Base-by-base conservation (phyloP, 2,888 invertebrate genomes). In the Brenthis ino region DNA sequence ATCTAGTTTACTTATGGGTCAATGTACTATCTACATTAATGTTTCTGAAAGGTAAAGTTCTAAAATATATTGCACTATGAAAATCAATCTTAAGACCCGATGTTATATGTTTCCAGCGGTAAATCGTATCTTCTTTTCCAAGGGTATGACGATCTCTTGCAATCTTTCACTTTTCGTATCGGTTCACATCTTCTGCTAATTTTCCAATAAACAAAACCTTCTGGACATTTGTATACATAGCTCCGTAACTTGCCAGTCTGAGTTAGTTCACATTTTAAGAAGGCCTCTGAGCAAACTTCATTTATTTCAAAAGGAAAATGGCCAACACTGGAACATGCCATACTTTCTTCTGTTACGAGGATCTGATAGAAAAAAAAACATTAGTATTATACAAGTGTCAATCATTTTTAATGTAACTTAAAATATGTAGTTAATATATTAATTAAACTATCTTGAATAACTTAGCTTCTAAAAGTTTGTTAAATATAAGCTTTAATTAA, bases 171-270 rank as follows among this genome's bases (percentile, higher is more conserved):
- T 79, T 94, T 94, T 57, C 91, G 87, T 0, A 91, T 88, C 56
- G 94, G 93, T 86, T 97, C 97, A 82, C 97, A 97, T 79, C 95
- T 93, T 84, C 95, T 94, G 77, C 96, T 97, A 4, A 96, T 94
- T 56, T 95, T 94, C 96, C 96, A 97, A 82, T 95, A 97, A 5
- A 95, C 93, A 77, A 95, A 96, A 56, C 95, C 95, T 77, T 94
- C 91, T 0, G 97, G 97, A 86, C 97, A 97, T 79, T 95, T 95
- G 83, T 95, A 95, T 14, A 97, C 89, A 77, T 94, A 95, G 16
- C 96, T 97, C 84, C 95, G 93, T 75, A 96, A 82, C 65, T 87
- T 93, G 57, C 90, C 93, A 1, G 88, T 81, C 73, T 90, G 89
- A 13, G 80, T 73, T 76, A 86, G 89, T 77, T 91, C 90, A 83